A percentile compares a stretch with the other conserved stretches of the same genome.
phyloP scores from a whole-genome alignment of 1,140 invertebrate species.

The Episyrphus balteatus region DNA sequence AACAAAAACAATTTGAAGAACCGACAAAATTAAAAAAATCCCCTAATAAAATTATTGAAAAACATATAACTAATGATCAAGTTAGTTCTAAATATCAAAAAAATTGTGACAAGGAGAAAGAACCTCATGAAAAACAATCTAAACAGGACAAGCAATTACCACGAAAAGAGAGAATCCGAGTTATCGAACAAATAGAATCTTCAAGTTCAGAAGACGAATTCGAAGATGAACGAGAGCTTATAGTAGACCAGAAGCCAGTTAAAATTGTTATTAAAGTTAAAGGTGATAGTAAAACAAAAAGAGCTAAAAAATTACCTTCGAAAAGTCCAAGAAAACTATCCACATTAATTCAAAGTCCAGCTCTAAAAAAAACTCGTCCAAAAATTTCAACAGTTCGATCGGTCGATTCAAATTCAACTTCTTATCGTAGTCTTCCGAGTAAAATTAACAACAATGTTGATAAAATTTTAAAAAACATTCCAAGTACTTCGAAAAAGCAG shows the following conservation, averaged over 20 bases:
- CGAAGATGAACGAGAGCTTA: not conserved
- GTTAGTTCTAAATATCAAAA: too few species aligned
- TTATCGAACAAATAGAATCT: not conserved
- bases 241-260: conserved; percentile 12
- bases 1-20: not conserved
- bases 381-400: conserved; percentile 4
- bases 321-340: not conserved
- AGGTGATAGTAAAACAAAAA: conserved; percentile 13
- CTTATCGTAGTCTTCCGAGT: conserved; percentile 24
- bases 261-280: conserved; percentile 28
- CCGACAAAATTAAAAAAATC: not conserved
- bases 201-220: not conserved
- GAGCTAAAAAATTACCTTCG: not conserved
- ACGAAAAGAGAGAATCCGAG: too few species aligned
- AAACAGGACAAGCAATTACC: not conserved
- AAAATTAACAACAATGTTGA: conserved; percentile 1
- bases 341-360: not conserved
- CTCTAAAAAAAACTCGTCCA: not conserved
- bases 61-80: not conserved
- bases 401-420: conserved; percentile 28
- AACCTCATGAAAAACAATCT: too few species aligned
- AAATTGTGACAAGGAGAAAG: too few species aligned
- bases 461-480: conserved; percentile 6
- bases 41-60: not conserved
- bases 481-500: not conserved